These are phyloP conservation scores for Zoanthus sansibaricus DNA, from an alignment of 92 coral and sea anemone species.

Conservation along the genomic window DNA sequence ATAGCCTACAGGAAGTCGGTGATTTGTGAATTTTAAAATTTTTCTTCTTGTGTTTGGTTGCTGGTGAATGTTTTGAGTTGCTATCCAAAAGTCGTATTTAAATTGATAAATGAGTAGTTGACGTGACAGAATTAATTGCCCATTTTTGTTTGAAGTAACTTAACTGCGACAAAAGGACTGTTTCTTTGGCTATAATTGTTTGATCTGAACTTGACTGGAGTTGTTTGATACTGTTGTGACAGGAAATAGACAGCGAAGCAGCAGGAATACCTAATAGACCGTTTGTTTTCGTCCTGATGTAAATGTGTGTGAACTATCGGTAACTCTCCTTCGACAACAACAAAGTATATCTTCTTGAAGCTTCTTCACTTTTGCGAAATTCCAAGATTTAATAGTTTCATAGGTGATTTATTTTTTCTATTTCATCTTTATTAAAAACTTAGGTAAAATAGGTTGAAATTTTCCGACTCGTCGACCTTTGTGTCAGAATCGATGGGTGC, in stretches of 20 bases:
- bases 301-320: background rate
- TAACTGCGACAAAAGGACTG: slow-evolving; percentile 44
- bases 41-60: slow-evolving; percentile 40
- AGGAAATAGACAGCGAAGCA: slow-evolving; percentile 41
- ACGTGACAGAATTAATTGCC: slow-evolving; percentile 50
- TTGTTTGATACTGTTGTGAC: slow-evolving; percentile 51
- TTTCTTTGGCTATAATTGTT: slow-evolving; percentile 48
- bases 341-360: background rate
- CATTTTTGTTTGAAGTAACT: slow-evolving; percentile 45
- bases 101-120: slow-evolving; percentile 41
- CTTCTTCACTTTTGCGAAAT: slow-evolving; percentile 9
- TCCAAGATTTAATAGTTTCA: background rate
- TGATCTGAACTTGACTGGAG: slow-evolving; percentile 47
- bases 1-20: slow-evolving; percentile 47
- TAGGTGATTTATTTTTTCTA: background rate
- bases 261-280: slow-evolving; percentile 20
- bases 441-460: background rate
- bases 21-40: slow-evolving; percentile 38
- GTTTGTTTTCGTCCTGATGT: background rate
- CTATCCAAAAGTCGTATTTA: slow-evolving; percentile 29
- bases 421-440: background rate
- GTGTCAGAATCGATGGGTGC: slow-evolving; percentile 31
- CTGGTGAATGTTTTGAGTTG: slow-evolving; percentile 20
- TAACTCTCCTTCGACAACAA: background rate
- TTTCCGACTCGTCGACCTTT: background rate